A percentile compares a stretch with the other conserved stretches of the same genome.
Conservation (phyloP, 2,113 vertebrate genomes). For the Campylomormyrus tamandua region DNA sequence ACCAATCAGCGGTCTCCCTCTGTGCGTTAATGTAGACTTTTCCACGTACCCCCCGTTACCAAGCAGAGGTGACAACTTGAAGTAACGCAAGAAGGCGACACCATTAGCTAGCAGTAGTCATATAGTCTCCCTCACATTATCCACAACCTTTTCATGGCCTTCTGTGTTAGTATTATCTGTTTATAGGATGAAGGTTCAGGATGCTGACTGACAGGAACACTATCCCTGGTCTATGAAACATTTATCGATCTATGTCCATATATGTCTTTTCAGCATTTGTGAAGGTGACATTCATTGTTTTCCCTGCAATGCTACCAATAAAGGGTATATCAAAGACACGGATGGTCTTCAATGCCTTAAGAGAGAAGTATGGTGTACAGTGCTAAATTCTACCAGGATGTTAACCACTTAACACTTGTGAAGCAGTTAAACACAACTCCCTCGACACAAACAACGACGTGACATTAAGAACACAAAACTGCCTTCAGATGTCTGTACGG, state of each 20-base stretch:
- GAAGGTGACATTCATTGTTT: background rate
- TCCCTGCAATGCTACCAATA: background rate
- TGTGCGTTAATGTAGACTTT: background rate
- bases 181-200: background rate
- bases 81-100: background rate
- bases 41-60: background rate
- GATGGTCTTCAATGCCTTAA: background rate
- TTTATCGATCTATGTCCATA: background rate
- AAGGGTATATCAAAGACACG: background rate
- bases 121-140: background rate
- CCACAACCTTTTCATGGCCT: background rate
- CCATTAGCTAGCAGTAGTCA: background rate
- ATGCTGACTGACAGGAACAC: background rate
- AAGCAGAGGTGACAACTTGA: slow-evolving; percentile 8
- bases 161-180: background rate
- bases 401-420: background rate
- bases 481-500: background rate
- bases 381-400: background rate
- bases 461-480: background rate
- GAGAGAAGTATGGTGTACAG: background rate
- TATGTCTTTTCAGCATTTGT: background rate
- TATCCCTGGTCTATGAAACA: background rate
- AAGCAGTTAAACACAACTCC: background rate
- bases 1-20: background rate
- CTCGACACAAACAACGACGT: background rate